A percentile compares a stretch with the other conserved stretches of the same genome.
These are phyloP conservation scores for Erebia palarica DNA, from an alignment of 2,888 invertebrate species.

Conservation along the genomic window DNA sequence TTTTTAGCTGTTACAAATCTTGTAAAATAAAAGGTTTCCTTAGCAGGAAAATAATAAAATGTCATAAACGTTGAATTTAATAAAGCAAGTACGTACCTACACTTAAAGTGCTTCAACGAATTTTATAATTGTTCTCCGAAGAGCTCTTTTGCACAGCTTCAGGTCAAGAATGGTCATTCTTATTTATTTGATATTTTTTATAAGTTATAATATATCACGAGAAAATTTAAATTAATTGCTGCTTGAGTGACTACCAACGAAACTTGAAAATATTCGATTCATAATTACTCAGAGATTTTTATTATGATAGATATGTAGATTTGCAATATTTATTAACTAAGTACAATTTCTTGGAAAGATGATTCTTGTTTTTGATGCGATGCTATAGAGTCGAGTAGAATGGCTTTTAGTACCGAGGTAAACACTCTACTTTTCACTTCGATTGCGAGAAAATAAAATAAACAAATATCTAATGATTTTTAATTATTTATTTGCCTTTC, in stretches of 20 bases:
- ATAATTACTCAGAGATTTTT: too few species aligned
- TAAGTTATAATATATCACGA: neutral
- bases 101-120: slow-evolving; percentile 14
- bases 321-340: too few species aligned
- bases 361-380: too few species aligned
- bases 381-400: too few species aligned
- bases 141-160: slow-evolving; percentile 18
- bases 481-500: too few species aligned
- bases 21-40: neutral
- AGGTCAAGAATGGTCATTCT: slow-evolving; percentile 19
- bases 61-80: slow-evolving; percentile 17
- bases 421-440: too few species aligned
- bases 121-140: slow-evolving; percentile 20
- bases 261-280: too few species aligned
- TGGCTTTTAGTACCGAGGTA: too few species aligned
- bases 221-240: neutral
- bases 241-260: neutral
- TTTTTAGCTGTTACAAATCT: slow-evolving; percentile 1
- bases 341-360: too few species aligned
- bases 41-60: slow-evolving; percentile 17
- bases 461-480: too few species aligned
- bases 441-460: too few species aligned
- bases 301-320: too few species aligned
- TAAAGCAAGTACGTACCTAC: slow-evolving; percentile 10
- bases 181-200: slow-evolving; percentile 7